Percentiles rank a stretch among this genome's conserved stretches.
Conservation (phyloP, 2,113 vertebrate species). For the Salminus brasiliensis region DNA sequence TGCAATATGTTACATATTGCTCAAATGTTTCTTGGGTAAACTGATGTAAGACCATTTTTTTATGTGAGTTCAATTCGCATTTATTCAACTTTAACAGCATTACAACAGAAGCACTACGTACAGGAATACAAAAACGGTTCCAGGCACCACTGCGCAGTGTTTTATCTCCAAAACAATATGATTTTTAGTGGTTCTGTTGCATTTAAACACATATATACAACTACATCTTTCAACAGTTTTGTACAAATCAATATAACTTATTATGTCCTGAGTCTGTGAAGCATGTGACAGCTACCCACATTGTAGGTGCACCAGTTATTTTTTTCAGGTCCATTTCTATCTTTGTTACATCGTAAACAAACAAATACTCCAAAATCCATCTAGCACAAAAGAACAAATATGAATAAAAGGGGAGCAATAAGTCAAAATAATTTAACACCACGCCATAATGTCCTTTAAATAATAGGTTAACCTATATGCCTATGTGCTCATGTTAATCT, state of each 20-base stretch:
- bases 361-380: slow-evolving; percentile 64
- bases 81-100: slow-evolving; percentile 78
- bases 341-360: slow-evolving; percentile 55
- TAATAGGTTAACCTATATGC: slow-evolving; percentile 69
- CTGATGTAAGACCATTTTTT: slow-evolving; percentile 8
- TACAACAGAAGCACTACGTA: slow-evolving; percentile 75
- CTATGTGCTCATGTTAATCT: slow-evolving; percentile 35
- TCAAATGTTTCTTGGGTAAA: slow-evolving; percentile 2
- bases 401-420: slow-evolving; percentile 69
- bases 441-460: slow-evolving; percentile 74
- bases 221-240: slow-evolving; percentile 80
- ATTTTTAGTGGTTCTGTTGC: slow-evolving; percentile 78
- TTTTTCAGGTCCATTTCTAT: slow-evolving; percentile 52
- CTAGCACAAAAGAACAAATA: slow-evolving; percentile 63
- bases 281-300: slow-evolving; percentile 63
- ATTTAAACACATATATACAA: slow-evolving; percentile 81
- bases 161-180: slow-evolving; percentile 69
- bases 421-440: slow-evolving; percentile 76
- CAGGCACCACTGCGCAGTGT: slow-evolving; percentile 70
- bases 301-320: too few species aligned
- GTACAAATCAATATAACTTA: slow-evolving; percentile 80
- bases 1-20: too few species aligned
- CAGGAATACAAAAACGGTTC: slow-evolving; percentile 71
- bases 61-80: slow-evolving; percentile 68
- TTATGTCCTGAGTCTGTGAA: slow-evolving; percentile 79